Evolutionary conservation across 2,888 invertebrate species (phyloP).

Genomic region (Mythimna loreyi): DNA sequence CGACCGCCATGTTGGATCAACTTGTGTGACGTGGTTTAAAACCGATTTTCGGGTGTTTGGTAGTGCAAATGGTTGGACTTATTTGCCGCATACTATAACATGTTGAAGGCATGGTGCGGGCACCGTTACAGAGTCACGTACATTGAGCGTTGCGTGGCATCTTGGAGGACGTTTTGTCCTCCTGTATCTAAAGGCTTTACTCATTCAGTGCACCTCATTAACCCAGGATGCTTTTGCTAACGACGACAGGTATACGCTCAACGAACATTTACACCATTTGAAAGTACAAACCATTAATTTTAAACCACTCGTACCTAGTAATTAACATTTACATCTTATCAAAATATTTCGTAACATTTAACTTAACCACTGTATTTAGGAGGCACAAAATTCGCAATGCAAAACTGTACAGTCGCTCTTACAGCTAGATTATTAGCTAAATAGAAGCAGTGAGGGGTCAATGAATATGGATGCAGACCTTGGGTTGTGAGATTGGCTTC

Average conservation of each 20-base stretch:
- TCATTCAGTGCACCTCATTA: neutral
- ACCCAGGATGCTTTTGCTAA: neutral
- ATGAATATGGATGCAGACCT: conserved; percentile 76
- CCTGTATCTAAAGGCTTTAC: neutral
- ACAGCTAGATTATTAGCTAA: conserved; percentile 34
- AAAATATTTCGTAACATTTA: conserved; percentile 43
- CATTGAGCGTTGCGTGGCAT: neutral
- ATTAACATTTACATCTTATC: conserved; percentile 54
- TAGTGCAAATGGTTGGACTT: no score
- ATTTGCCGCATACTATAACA: no score
- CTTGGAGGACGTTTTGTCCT: neutral
- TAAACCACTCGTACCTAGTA: conserved; percentile 31
- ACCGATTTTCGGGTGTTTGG: no score
- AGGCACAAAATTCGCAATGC: conserved; percentile 73
- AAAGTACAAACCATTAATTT: conserved; percentile 15
- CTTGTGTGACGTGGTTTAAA: no score
- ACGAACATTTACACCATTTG: neutral
- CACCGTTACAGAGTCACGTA: no score
- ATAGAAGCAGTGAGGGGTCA: conserved; percentile 34
- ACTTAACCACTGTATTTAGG: conserved; percentile 51
- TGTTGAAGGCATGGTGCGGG: no score
- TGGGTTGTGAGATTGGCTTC: conserved; percentile 78
- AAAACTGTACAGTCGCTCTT: conserved; percentile 64
- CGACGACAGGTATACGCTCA: neutral
- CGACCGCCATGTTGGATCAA: no score